phyloP scores from a whole-genome alignment of 1,140 invertebrate species.

The Eumaeus atala region DNA sequence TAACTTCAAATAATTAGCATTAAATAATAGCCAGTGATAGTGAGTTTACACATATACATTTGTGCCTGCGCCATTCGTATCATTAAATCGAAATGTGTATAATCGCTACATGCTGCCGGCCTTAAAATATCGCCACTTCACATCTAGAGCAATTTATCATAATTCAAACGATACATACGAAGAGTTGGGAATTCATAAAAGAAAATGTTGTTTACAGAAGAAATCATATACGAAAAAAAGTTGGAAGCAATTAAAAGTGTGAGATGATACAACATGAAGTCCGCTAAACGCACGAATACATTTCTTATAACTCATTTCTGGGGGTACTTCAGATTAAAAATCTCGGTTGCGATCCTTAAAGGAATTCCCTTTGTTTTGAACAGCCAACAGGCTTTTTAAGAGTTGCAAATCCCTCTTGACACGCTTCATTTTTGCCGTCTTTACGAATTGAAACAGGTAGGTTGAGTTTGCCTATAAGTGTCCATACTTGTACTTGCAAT shows the following conservation, averaged over 20 bases:
- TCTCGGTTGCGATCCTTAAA: conserved; percentile 28
- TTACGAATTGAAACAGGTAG: conserved; percentile 48
- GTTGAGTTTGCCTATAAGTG: conserved; percentile 10
- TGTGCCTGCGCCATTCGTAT: no score
- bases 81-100: no score
- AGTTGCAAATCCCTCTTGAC: conserved; percentile 61
- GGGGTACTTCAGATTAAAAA: conserved; percentile 15
- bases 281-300: background rate
- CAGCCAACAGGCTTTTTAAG: conserved; percentile 46
- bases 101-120: no score
- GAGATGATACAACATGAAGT: background rate
- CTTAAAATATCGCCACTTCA: no score
- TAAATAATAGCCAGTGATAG: no score
- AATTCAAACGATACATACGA: no score
- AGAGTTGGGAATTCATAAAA: no score
- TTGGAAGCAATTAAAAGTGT: conserved; percentile 3
- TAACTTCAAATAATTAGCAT: no score
- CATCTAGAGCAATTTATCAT: no score
- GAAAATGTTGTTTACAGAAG: no score
- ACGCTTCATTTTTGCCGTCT: conserved; percentile 59
- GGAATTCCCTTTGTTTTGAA: conserved; percentile 52
- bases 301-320: conserved; percentile 6
- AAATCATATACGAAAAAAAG: conserved; percentile 6
- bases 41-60: no score
- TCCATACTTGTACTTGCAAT: conserved; percentile 6